phyloP scores from a whole-genome alignment of 2,888 invertebrate species.

The Onchidella celtica region DNA sequence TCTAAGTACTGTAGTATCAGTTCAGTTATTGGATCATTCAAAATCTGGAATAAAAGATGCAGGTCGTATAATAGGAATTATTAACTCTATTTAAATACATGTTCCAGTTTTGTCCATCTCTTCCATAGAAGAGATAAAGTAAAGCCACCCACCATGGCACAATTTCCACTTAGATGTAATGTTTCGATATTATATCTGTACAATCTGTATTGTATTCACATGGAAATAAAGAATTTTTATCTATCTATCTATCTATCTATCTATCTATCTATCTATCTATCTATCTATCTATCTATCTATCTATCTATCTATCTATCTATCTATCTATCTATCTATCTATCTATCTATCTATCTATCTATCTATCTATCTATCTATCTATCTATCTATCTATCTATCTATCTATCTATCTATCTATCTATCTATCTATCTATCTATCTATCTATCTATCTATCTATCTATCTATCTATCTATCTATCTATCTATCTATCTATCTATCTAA shows the following conservation, averaged over 20 bases:
- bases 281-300: neutral
- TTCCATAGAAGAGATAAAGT: no score
- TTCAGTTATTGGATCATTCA: no score
- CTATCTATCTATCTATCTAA: conserved; percentile 2
- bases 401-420: conserved; percentile 7
- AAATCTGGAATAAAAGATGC: no score
- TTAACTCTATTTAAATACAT: no score
- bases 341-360: conserved; percentile 21
- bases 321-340: conserved; percentile 26
- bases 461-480: neutral
- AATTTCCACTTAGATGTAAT: no score
- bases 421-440: conserved; percentile 14
- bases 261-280: neutral
- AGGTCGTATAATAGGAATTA: no score
- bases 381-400: conserved; percentile 10
- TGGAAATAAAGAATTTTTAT: no score
- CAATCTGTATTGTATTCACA: no score
- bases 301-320: neutral
- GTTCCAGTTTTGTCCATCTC: no score
- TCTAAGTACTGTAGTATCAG: no score
- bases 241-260: no score
- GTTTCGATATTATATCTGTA: no score
- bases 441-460: conserved; percentile 2
- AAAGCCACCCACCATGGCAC: neutral
- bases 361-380: conserved; percentile 13